Evolutionary conservation across 92 coral and sea anemone species (phyloP).

Genomic region (Pocillopora meandrina): DNA sequence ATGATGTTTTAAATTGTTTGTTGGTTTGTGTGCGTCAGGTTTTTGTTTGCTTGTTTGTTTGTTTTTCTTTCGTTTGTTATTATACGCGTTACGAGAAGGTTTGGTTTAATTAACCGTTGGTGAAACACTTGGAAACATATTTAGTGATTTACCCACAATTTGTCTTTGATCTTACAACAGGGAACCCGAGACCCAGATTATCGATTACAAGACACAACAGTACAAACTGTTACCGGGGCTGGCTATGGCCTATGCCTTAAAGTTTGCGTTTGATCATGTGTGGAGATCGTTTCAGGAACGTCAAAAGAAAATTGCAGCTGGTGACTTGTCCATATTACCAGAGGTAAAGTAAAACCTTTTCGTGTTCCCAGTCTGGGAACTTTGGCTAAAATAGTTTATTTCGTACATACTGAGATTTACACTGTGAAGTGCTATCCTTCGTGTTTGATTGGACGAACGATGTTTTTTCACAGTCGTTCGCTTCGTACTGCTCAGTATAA

Average conservation of each 20-base stretch:
- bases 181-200: slow-evolving; percentile 70
- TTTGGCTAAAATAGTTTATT: neutral
- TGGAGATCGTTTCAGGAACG: slow-evolving; percentile 30
- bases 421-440: too few species aligned
- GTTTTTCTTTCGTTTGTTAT: too few species aligned
- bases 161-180: slow-evolving; percentile 32
- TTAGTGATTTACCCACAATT: too few species aligned
- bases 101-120: too few species aligned
- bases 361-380: neutral
- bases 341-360: slow-evolving; percentile 57
- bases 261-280: slow-evolving; percentile 63
- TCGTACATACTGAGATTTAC: neutral
- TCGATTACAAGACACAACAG: slow-evolving; percentile 85
- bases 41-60: too few species aligned
- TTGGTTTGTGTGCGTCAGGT: too few species aligned
- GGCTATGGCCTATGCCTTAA: slow-evolving; percentile 72
- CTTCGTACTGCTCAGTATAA: neutral
- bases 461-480: neutral
- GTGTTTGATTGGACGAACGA: too few species aligned
- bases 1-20: too few species aligned
- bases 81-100: too few species aligned
- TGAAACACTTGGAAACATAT: too few species aligned
- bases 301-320: slow-evolving; percentile 51
- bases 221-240: slow-evolving; percentile 78
- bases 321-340: slow-evolving; percentile 64